Conservation (phyloP, 2,888 invertebrate genomes). For the Melanchra persicariae region DNA sequence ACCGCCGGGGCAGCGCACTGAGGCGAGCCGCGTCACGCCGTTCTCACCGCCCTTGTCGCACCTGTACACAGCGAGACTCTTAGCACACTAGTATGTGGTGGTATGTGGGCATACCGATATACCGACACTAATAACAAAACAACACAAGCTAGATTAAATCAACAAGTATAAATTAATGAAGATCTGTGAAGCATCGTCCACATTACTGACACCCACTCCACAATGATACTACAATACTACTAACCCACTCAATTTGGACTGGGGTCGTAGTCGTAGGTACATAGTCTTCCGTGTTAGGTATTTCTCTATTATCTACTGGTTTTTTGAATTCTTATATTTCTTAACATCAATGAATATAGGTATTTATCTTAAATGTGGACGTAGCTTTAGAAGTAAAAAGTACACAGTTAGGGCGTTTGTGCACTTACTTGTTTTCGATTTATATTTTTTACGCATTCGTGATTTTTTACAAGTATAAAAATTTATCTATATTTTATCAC, state of each 20-base stretch:
- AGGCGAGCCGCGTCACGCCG: conserved; percentile 96
- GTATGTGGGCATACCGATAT: neutral
- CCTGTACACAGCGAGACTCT: conserved; percentile 92
- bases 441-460: no score
- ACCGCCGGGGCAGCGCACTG: conserved; percentile 97
- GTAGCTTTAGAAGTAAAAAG: conserved; percentile 9
- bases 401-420: conserved; percentile 2
- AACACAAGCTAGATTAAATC: conserved; percentile 13
- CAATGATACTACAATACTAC: neutral
- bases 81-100: conserved; percentile 61
- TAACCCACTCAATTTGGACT: neutral
- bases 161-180: conserved; percentile 19
- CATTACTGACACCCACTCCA: conserved; percentile 10
- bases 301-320: neutral
- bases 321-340: neutral
- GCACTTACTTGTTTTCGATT: neutral
- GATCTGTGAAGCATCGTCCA: conserved; percentile 9
- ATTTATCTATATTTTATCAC: no score
- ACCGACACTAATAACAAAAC: neutral
- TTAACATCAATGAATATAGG: neutral
- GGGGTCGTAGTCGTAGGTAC: neutral
- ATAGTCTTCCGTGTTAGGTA: neutral
- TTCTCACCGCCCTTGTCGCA: conserved; percentile 97
- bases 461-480: no score
- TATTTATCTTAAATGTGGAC: conserved; percentile 19